Base-by-base conservation (phyloP, 1,140 invertebrate species). In the Caerostris extrusa region DNA sequence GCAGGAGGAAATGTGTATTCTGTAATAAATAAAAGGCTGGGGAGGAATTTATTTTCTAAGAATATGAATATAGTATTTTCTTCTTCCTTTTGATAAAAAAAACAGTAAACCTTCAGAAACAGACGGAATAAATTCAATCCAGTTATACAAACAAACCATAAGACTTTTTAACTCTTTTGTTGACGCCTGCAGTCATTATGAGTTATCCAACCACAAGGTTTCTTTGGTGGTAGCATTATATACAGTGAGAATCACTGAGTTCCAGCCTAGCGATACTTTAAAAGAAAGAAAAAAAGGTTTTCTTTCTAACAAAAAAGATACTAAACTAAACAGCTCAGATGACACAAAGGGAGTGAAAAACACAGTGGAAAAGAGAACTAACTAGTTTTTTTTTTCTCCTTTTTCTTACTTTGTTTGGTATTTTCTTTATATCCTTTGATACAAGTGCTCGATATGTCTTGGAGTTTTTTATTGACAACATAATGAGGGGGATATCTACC, bases 111-210 rank as follows among this genome's bases (percentile, higher is more conserved):
- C 56, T 57, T 83, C 12, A 83, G n/a, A 83, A 58, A 12, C 55
- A 57, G 55, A 83, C 95, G 96, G 95, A 58, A n/a, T 81, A 91
- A 83, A 58, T 82, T 91, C 87, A 10, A 69, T 56, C 64, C 87
- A 69, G 50, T 61, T 64, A 89, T 89, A 71, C 61, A 89, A 55
- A 12, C 34, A 77, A 34, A 19, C n/a, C n/a, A 53, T 64, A 64
- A 34, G 71, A 53, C 34, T 77, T 8, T 34, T 5, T 2, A 34
- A 34, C 34, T 10, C 69, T 34, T 34, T 34, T 50, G 50, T 34
- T 34, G 34, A 5, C 69, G 0, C 69, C 19, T 82, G 56, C 17
- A 12, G 81, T 81, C 56, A 92, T 92, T 92, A 83, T 50, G 58
- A 17, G 17, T n/a, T 85, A 92, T 67, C 58, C 77, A 69, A 92